Evolutionary conservation across 2,113 vertebrate genomes (phyloP), one percentile per base, ranked within the genome.

Genomic region (Circaetus cinerascens): DNA sequence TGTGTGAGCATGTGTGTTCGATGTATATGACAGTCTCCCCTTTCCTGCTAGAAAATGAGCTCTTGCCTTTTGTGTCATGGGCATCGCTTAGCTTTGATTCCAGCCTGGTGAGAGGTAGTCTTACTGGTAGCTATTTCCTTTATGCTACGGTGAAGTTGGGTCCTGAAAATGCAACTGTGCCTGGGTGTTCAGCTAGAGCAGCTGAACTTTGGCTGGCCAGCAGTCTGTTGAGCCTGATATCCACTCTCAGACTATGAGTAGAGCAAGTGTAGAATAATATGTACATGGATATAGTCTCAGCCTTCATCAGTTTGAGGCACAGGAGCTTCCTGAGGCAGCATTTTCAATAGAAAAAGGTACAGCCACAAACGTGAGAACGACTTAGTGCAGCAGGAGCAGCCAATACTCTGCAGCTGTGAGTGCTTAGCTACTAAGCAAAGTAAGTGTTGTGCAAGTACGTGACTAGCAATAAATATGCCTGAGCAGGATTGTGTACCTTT

Each of bases 91-190:
- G 23, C 43, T 79, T 79, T 79, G 19, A 45, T 84, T 86, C 27
- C 69, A 87, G 0, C 40, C 48, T 87, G 72, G 6, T 0, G 0
- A 71, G 59, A 48, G 22, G 19, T 5, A 12, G 10, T 68, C 66
- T 51, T 67, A 34, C 10, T 29, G 41, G 8, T 19, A 40, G 38
- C 12, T 74, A 0, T 67, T 78, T 74, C 22, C 15, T 62, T 84
- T 80, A 74, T 89, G 12, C 13, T n/a, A 2, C 27, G 55, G n/a
- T 43, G 56, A 30, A 67, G 7, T 1, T 60, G 26, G 2, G 9
- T 84, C 27, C 57, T 91, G 63, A 68, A 56, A 55, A 32, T 21
- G 7, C 16, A 69, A 15, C n/a, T 45, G 57, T 66, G 62, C 16
- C 41, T 50, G 15, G 3, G 4, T 66, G 5, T 69, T 87, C 50